Percentiles rank a stretch among this genome's conserved stretches.
Conservation (phyloP, 2,113 vertebrate genomes). For the Oceanites oceanicus region DNA sequence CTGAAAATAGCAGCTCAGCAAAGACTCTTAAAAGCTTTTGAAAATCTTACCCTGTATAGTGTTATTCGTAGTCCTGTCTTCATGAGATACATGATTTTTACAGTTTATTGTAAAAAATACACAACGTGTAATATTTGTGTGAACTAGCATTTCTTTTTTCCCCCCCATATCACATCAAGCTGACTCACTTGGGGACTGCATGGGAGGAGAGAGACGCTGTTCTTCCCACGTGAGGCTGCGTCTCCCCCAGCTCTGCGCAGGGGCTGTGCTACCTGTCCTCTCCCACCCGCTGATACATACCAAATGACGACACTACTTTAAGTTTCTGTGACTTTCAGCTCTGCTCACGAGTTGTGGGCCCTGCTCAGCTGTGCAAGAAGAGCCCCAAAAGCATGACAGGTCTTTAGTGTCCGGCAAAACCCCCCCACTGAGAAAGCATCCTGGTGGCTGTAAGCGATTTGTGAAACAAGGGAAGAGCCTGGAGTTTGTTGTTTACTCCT, state of each 20-base stretch:
- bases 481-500: background rate
- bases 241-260: background rate
- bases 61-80: background rate
- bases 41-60: background rate
- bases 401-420: background rate
- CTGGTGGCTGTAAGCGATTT: background rate
- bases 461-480: background rate
- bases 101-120: background rate
- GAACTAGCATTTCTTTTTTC: background rate
- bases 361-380: background rate
- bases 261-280: background rate
- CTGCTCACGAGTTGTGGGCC: background rate
- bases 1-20: background rate
- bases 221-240: accelerated
- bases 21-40: background rate
- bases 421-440: background rate
- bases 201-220: accelerated
- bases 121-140: accelerated
- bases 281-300: background rate
- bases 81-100: background rate
- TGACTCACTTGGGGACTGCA: background rate
- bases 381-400: background rate
- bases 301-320: background rate
- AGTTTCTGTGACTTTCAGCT: background rate
- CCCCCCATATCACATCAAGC: background rate